Evolutionary conservation across 2,888 invertebrate species (phyloP), one percentile per base, ranked within the genome.

Genomic region (Troilus luridus): DNA sequence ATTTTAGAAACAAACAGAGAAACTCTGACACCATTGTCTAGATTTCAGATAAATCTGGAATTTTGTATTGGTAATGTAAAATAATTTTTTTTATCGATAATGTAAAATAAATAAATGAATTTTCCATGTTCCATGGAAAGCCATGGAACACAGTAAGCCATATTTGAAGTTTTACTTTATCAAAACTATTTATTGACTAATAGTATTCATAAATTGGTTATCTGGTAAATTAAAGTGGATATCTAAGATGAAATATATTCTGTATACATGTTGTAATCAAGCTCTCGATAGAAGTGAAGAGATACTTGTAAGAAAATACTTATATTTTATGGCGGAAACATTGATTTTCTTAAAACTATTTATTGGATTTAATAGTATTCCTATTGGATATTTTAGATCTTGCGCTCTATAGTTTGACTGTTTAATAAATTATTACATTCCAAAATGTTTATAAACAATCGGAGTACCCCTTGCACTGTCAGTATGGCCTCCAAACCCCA

Each of bases 401-500:
- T 27, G 24, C 1, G 27, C 27, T 41, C 27, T 77, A 8, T 77
- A 77, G 41, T 17, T 27, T 2, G 17, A 11, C 17, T 77, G 41
- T 77, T 77, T 77, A 77, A 77, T 77, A 77, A 77, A 77, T 77
- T 41, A 77, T 14, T 77, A 77, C 24, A 77, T 17, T 77, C 10
- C 41, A 17, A 41, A 6, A 17, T n/a, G 7, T 41, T 41, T 77
- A 77, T 77, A 77, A 41, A 41, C 14, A 27, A 17, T 77, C 72
- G 12, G 72, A 77, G 72, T 41, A 77, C 19, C n/a, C 14, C 5
- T 54, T 3, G 8, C 19, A 77, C 59, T 90, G 77, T 93, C 93
- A 94, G 92, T 94, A 94, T 5, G 94, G 94, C 90, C 94, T 92
- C 94, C 94, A 94, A 0, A 94, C 94, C 1, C 93, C 93, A 24